These are phyloP conservation scores for Eumerus sabulonum DNA, from an alignment of 2,888 invertebrate species.

Conservation along the genomic window DNA sequence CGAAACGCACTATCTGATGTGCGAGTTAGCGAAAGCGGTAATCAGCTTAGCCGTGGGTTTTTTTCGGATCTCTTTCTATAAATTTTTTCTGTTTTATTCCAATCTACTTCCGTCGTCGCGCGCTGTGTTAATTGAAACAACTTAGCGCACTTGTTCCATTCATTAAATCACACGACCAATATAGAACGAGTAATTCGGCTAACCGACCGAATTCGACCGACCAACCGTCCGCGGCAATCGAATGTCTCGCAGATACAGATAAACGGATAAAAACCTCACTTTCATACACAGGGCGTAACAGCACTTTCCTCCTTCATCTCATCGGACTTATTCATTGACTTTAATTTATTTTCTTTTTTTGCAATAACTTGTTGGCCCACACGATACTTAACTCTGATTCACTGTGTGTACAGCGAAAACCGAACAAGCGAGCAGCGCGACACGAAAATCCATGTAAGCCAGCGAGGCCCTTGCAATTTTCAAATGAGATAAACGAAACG, in stretches of 20 bases:
- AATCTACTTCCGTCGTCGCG: conserved; percentile 1
- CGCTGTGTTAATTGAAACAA: conserved; percentile 57
- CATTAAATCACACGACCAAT: conserved; percentile 18
- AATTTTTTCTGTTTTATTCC: conserved; percentile 16
- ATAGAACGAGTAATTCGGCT: too few relatives aligned
- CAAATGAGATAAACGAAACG: conserved; percentile 31
- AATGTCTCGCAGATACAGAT: neutral
- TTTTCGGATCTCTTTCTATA: conserved; percentile 6
- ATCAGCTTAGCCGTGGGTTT: conserved; percentile 39
- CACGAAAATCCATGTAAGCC: conserved; percentile 25
- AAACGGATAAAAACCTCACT: conserved; percentile 3
- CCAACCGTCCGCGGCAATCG: neutral
- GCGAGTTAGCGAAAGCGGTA: too few relatives aligned
- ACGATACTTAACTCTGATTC: conserved; percentile 19
- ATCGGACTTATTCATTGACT: conserved; percentile 14
- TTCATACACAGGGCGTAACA: neutral
- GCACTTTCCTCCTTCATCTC: neutral
- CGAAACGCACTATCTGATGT: too few relatives aligned
- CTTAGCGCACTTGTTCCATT: conserved; percentile 44
- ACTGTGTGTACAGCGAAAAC: conserved; percentile 2
- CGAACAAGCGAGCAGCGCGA: neutral
- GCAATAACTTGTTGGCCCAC: conserved; percentile 48
- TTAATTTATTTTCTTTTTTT: conserved; percentile 33
- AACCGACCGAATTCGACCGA: neutral
- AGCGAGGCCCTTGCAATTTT: conserved; percentile 46